Percentiles rank a stretch among this genome's conserved stretches.
These are phyloP conservation scores for Mesoligia furuncula DNA, from an alignment of 2,888 invertebrate species.

Conservation along the genomic window DNA sequence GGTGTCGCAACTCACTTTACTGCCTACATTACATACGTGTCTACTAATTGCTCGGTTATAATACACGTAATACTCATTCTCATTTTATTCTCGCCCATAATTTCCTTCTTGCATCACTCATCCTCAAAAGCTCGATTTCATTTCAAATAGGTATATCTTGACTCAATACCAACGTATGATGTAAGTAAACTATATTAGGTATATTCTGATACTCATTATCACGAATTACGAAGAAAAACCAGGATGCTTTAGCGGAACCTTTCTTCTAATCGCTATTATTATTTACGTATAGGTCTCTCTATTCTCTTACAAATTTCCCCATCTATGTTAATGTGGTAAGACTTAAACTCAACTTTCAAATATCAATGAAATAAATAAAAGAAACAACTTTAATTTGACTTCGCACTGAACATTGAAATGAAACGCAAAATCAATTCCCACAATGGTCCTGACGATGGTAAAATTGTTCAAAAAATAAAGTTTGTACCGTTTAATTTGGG, in stretches of 20 bases:
- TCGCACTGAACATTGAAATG: slow-evolving; percentile 14
- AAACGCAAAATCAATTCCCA: slow-evolving; percentile 53
- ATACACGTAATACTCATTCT: slow-evolving; percentile 20
- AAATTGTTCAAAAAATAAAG: slow-evolving; percentile 67
- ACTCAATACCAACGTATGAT: background rate
- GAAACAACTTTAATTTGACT: background rate
- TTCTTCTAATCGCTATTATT: background rate
- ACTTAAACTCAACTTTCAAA: background rate
- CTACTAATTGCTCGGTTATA: slow-evolving; percentile 59
- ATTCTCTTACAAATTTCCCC: background rate
- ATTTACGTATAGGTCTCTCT: background rate
- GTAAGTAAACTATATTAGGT: background rate
- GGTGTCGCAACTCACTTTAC: slow-evolving; percentile 52
- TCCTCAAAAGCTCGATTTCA: background rate
- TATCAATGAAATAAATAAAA: background rate
- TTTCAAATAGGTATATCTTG: background rate
- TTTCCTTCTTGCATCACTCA: background rate
- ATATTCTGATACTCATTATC: background rate
- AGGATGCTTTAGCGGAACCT: too few species aligned
- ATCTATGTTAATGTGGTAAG: background rate
- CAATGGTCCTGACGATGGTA: slow-evolving; percentile 66
- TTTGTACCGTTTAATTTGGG: slow-evolving; percentile 77
- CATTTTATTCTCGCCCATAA: slow-evolving; percentile 22
- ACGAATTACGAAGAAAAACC: background rate
- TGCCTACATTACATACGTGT: slow-evolving; percentile 55